Base-by-base conservation (phyloP, 2,797 vertebrate genomes). In the Syngnathus acus region DNA sequence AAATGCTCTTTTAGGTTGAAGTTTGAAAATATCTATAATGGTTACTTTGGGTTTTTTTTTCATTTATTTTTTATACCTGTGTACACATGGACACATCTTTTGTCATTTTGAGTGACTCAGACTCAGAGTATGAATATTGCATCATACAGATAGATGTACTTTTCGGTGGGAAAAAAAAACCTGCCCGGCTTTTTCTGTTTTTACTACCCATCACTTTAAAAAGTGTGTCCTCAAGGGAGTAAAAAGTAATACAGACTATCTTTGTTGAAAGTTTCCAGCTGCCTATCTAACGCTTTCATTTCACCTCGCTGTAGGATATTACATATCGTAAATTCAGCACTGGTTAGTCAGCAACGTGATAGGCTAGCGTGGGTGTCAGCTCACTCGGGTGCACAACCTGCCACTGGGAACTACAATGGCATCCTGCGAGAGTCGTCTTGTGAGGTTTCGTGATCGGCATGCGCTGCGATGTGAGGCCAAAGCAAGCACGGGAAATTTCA, bases 261-360 rank as follows among this genome's bases (percentile, higher is more conserved):
- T 19, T 14, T 57, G 55, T 57, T 57, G 55, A 54, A 54, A 54
- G 23, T 54, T 54, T 54, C 53, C 53, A 54, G 21, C 55, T 32
- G 26, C 14, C 13, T 7, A 37, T 57, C 32, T 16, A 57, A 17
- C 23, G 6, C 81, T 75, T 78, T 80, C 75, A 84, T 86, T 86
- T 82, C 84, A 77, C 70, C 64, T 66, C 74, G 82, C 77, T 72
- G 72, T 76, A 75, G 76, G 72, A 72, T 65, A 76, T 72, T 64
- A 84, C 74, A 74, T 77, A 80, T 81, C 75, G 85, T 72, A 69
- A 87, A 78, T 64, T 68, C 80, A 75, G 75, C 70, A 74, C 78
- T 78, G 84, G 81, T 84, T 73, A 80, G 82, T 78, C 75, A 81
- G 74, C 68, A 76, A 72, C 78, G 80, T 70, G 72, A 74, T 69